These are phyloP conservation scores for Taurulus bubalis DNA, from an alignment of 2,113 vertebrate genomes.

Conservation along the genomic window DNA sequence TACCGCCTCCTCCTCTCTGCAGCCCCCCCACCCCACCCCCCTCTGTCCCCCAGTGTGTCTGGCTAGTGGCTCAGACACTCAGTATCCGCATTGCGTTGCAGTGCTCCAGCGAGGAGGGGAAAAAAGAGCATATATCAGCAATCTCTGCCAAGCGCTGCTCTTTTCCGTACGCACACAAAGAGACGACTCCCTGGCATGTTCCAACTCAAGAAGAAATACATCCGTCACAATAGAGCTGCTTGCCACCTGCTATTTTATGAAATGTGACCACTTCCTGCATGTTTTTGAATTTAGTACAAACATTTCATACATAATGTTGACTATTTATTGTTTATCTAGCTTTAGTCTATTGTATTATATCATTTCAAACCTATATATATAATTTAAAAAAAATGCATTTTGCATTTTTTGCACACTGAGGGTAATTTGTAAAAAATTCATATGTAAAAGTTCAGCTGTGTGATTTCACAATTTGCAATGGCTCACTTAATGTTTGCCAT, in stretches of 20 bases:
- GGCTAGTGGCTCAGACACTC: slow-evolving; percentile 83
- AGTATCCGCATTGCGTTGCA: slow-evolving; percentile 87
- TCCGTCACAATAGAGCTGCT: slow-evolving; percentile 21
- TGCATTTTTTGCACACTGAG: too few species aligned
- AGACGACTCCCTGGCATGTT: slow-evolving; percentile 64
- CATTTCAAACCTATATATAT: background rate
- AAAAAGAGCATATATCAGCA: slow-evolving; percentile 84
- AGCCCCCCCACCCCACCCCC: slow-evolving; percentile 11
- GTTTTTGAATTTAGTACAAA: slow-evolving; percentile 6
- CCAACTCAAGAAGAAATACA: slow-evolving; percentile 47
- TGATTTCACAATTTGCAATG: slow-evolving; percentile 1
- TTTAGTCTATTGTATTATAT: background rate
- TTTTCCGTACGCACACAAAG: slow-evolving; percentile 77
- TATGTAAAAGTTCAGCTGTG: slow-evolving; percentile 28
- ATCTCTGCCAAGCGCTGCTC: slow-evolving; percentile 78
- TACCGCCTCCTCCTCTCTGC: slow-evolving; percentile 52
- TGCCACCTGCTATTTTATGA: slow-evolving; percentile 34
- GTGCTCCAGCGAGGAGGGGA: slow-evolving; percentile 74
- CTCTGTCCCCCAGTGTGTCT: slow-evolving; percentile 79
- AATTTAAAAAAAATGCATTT: background rate
- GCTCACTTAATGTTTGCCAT: background rate
- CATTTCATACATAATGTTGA: background rate
- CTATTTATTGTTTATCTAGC: background rate
- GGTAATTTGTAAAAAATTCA: too few species aligned
- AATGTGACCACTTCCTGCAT: background rate